phyloP scores from a whole-genome alignment of 2,113 vertebrate species.

The Siniperca knerii region DNA sequence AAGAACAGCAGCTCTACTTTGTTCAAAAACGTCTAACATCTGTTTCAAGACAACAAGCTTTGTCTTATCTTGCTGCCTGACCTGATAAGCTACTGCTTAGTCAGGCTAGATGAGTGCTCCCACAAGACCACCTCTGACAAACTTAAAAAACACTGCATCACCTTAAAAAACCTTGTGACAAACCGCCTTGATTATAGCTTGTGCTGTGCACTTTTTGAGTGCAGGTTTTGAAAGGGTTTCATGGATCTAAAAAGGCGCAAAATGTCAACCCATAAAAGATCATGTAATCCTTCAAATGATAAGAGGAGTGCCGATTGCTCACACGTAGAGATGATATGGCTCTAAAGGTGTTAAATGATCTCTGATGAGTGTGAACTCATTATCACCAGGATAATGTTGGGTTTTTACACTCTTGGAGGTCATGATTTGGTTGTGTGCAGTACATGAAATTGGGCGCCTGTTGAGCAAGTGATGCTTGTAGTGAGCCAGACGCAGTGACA shows the following conservation, averaged over 20 bases:
- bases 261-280: neutral
- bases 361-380: neutral
- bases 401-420: neutral
- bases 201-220: neutral
- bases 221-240: neutral
- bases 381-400: neutral
- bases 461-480: neutral
- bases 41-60: slow-evolving; percentile 58
- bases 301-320: slow-evolving; percentile 6
- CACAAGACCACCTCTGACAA: slow-evolving; percentile 23
- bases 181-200: no score
- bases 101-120: slow-evolving; percentile 5
- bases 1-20: slow-evolving; percentile 27
- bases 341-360: neutral
- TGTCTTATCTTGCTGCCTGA: slow-evolving; percentile 53
- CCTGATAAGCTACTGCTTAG: slow-evolving; percentile 30
- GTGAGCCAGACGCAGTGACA: slow-evolving; percentile 23
- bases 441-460: slow-evolving; percentile 8
- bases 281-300: neutral
- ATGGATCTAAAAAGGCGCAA: neutral
- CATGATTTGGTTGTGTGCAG: neutral
- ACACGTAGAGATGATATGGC: neutral
- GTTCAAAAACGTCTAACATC: slow-evolving; percentile 52
- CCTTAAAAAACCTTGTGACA: neutral
- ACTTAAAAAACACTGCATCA: neutral